Evolutionary conservation across 2,797 vertebrate genomes (phyloP).

Genomic region (Trachurus trachurus): DNA sequence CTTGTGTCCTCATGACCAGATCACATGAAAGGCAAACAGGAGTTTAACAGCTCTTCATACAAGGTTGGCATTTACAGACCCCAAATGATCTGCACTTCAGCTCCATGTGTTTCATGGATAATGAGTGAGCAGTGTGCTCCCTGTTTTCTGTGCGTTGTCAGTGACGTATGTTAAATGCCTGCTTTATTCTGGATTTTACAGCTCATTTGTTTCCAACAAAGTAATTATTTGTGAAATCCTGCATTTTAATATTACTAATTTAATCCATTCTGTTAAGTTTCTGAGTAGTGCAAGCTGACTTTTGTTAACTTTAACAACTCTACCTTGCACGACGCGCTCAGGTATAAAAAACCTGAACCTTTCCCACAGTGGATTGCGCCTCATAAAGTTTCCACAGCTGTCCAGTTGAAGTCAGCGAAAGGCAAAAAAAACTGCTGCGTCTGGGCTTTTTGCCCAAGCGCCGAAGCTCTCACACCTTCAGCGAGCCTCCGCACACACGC

Average conservation of each 20-base stretch:
- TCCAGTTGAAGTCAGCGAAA: conserved; percentile 40
- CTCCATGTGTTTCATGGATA: background rate
- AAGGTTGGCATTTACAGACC: conserved; percentile 37
- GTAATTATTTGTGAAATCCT: background rate
- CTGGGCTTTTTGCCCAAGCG: background rate
- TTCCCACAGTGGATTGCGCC: conserved; percentile 9
- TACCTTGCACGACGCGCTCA: background rate
- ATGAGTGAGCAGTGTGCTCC: background rate
- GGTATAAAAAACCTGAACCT: conserved; percentile 4
- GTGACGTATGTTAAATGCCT: background rate
- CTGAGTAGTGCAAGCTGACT: background rate
- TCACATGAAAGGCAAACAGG: conserved; percentile 52
- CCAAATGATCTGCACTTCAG: conserved; percentile 26
- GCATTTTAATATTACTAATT: background rate
- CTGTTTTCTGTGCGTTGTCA: background rate
- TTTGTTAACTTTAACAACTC: background rate
- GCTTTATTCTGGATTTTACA: background rate
- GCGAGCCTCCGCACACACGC: conserved; percentile 9
- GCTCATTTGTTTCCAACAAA: background rate
- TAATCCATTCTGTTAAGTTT: background rate
- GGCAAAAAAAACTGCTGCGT: conserved; percentile 30
- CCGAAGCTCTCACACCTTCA: conserved; percentile 37
- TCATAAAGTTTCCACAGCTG: conserved; percentile 23
- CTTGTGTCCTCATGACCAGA: conserved; percentile 47
- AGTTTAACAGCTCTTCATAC: conserved; percentile 25